Base-by-base conservation (phyloP, 2,797 vertebrate genomes). In the Luscinia megarhynchos region DNA sequence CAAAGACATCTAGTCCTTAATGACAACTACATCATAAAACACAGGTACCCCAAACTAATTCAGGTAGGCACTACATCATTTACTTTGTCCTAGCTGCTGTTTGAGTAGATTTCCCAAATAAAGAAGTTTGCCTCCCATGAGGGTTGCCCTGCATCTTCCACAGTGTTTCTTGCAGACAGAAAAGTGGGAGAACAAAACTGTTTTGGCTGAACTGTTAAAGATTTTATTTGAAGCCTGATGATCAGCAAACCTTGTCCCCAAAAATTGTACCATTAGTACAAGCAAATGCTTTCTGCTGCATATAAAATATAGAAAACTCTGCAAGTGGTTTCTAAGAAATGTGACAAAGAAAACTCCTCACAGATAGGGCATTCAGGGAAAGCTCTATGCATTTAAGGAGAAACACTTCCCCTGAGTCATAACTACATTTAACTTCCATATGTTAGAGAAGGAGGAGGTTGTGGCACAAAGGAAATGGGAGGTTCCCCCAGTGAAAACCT, bases 381-480 rank as follows among this genome's bases (percentile, higher is more conserved):
- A 89, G 26, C 21, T 61, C 51, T 68, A 84, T 36, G 50, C 36
- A 90, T 80, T 74, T 67, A 85, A 74, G 84, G 61, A 83, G 51
- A 81, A 90, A 67, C 30, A 46, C n/a, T 75, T 18, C 41, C 43
- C 10, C 82, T 92, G 92, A 93, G 53, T 92, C 87, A 86, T 29
- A 92, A 40, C 66, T 59, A 21, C 59, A 62, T 53, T 86, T 84
- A 59, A 83, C 38, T 90, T 58, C 89, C 89, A 67, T 91, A 81
- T 73, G 76, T 70, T 79, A 36, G 43, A 78, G 79, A 50, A 84
- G 51, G 57, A 87, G 86, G 84, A 59, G 76, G 87, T 3, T 85
- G 77, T 86, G 73, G 73, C 0, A 0, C 57, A 58, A 46, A 76
- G 9, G 30, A 87, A 93, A 94, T 70, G 55, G 87, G 82, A 90